phyloP scores from a whole-genome alignment of 1,140 invertebrate genomes.

The Apis florea region DNA sequence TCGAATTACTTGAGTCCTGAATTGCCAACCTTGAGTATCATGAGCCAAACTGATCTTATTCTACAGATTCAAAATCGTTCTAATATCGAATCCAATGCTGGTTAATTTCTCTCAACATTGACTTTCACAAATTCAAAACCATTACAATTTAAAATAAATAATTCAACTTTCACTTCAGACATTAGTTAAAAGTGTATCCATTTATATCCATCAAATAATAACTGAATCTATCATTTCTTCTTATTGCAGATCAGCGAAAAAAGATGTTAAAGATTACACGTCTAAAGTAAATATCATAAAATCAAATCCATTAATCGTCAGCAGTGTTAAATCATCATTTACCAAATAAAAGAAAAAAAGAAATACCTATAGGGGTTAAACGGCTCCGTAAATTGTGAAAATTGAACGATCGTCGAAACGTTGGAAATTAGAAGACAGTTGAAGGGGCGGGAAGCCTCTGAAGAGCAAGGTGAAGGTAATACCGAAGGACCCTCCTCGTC shows the following conservation, averaged over 20 bases:
- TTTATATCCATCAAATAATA: no score
- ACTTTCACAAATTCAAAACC: neutral
- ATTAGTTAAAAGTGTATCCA: no score
- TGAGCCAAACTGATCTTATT: neutral
- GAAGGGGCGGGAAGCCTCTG: conserved; percentile 3
- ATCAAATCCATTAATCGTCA: neutral
- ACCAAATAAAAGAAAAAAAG: neutral
- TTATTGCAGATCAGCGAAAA: no score
- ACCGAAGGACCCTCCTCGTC: conserved; percentile 53
- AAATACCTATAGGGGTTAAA: neutral
- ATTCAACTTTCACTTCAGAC: no score
- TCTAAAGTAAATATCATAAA: neutral
- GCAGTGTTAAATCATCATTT: conserved; percentile 22
- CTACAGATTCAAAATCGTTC: neutral
- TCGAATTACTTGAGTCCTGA: neutral
- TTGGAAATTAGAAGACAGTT: conserved; percentile 56
- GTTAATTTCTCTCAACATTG: neutral
- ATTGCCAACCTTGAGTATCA: conserved; percentile 5
- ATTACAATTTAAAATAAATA: neutral
- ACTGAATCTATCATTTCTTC: no score
- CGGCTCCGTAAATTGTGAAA: conserved; percentile 52
- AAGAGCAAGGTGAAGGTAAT: conserved; percentile 24
- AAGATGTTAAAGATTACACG: no score
- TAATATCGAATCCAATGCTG: neutral
- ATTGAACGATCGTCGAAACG: conserved; percentile 59